A percentile compares a stretch with the other conserved stretches of the same genome.
These are phyloP conservation scores for Progne subis DNA, from an alignment of 2,113 vertebrate genomes.

Conservation along the genomic window DNA sequence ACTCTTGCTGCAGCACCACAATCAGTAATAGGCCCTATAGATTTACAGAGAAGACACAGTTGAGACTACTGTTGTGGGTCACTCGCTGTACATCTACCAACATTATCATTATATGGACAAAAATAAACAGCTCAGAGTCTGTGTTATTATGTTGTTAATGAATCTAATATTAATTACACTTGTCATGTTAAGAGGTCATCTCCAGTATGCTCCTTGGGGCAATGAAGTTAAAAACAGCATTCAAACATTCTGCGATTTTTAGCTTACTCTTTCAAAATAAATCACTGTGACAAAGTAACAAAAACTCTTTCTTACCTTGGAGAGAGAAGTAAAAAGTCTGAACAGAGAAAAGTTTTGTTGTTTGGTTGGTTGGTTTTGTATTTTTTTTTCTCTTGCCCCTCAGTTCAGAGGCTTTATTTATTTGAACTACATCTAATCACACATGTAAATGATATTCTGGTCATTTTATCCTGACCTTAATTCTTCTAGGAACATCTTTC, in stretches of 20 bases:
- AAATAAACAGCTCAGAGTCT: not conserved
- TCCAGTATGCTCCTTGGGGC: accelerated
- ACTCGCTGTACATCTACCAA: not conserved
- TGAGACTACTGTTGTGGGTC: not conserved
- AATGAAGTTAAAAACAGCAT: not conserved
- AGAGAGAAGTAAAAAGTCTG: not conserved
- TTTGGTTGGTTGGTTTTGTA: not conserved
- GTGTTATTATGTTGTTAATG: not conserved
- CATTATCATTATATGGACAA: not conserved
- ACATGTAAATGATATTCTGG: not conserved
- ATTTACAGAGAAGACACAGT: not conserved
- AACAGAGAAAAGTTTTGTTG: not conserved
- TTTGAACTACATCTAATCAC: not conserved
- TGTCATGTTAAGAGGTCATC: not conserved
- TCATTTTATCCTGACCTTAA: not conserved
- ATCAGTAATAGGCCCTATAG: not conserved
- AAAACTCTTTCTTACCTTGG: not conserved
- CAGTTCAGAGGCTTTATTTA: not conserved
- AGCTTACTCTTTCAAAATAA: not conserved
- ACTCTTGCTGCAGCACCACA: not conserved
- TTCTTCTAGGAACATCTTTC: not conserved
- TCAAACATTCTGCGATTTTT: not conserved
- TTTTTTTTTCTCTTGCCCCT: not conserved
- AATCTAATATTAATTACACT: not conserved
- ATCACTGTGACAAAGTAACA: not conserved